A percentile compares a stretch with the other conserved stretches of the same genome.
Conservation (phyloP, 1,140 invertebrate species). For the Magallana ariakensis region DNA sequence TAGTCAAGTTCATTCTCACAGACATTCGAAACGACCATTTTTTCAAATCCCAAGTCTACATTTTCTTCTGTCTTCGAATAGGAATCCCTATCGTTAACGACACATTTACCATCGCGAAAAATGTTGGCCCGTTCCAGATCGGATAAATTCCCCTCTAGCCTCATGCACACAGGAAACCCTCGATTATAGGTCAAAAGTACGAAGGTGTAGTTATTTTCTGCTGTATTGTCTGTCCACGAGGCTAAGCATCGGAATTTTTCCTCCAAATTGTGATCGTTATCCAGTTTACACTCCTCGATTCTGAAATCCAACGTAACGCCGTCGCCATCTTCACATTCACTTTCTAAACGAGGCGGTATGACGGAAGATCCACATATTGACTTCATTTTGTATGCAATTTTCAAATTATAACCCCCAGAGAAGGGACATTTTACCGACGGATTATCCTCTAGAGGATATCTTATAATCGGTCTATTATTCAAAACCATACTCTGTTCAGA, state of each 20-base stretch:
- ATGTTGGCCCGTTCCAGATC: slow-evolving; percentile 63
- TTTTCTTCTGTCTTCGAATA: slow-evolving; percentile 52
- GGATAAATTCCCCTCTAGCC: slow-evolving; percentile 60
- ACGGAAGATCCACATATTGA: slow-evolving; percentile 57
- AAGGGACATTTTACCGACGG: slow-evolving; percentile 60
- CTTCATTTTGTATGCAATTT: slow-evolving; percentile 55
- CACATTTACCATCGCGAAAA: slow-evolving; percentile 67
- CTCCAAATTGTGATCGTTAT: slow-evolving; percentile 25
- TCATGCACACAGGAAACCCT: slow-evolving; percentile 58
- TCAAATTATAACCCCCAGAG: slow-evolving; percentile 67
- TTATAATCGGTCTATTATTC: slow-evolving; percentile 62
- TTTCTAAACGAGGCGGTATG: slow-evolving; percentile 67
- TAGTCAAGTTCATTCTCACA: slow-evolving; percentile 56
- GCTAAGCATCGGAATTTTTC: slow-evolving; percentile 64
- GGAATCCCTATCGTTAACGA: slow-evolving; percentile 51
- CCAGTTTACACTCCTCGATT: slow-evolving; percentile 61
- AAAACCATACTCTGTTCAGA: slow-evolving; percentile 60
- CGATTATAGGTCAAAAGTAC: slow-evolving; percentile 61
- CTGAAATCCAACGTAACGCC: slow-evolving; percentile 69
- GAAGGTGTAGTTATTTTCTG: slow-evolving; percentile 59
- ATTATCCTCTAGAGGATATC: slow-evolving; percentile 52
- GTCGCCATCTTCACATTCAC: slow-evolving; percentile 69
- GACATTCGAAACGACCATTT: slow-evolving; percentile 48
- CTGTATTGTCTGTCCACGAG: slow-evolving; percentile 59
- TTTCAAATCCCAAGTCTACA: slow-evolving; percentile 51